Evolutionary conservation across 2,888 invertebrate genomes (phyloP).

Genomic region (Diaperis boleti): DNA sequence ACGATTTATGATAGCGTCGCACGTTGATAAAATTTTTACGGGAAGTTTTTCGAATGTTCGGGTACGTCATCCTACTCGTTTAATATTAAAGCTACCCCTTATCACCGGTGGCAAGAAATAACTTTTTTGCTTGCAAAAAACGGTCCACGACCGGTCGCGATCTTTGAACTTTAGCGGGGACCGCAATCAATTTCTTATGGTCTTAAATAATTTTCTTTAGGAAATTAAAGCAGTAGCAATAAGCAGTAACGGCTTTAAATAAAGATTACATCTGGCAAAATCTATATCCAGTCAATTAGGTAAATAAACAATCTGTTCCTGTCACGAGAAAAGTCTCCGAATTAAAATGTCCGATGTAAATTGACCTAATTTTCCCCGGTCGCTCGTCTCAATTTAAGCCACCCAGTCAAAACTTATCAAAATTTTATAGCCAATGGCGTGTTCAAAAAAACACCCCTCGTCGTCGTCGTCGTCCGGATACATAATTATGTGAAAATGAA

Average conservation of each 20-base stretch:
- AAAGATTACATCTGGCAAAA: too few relatives aligned
- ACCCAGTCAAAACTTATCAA: not conserved
- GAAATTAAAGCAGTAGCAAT: too few relatives aligned
- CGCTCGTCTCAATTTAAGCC: not conserved
- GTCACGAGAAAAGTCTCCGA: too few relatives aligned
- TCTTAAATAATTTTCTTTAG: too few relatives aligned
- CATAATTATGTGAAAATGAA: not conserved
- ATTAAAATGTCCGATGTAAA: not conserved
- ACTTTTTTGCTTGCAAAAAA: slow-evolving; percentile 5
- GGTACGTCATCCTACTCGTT: not conserved
- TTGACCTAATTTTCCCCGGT: not conserved
- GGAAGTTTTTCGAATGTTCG: slow-evolving; percentile 12
- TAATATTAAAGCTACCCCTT: slow-evolving; percentile 3
- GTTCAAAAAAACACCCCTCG: not conserved
- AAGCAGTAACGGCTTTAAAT: too few relatives aligned
- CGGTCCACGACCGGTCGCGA: slow-evolving; percentile 7
- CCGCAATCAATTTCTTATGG: slow-evolving; percentile 2
- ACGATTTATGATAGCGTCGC: slow-evolving; percentile 31
- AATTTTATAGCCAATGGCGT: not conserved
- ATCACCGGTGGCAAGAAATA: slow-evolving; percentile 4
- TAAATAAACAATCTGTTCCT: too few relatives aligned
- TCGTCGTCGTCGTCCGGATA: not conserved
- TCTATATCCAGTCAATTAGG: too few relatives aligned
- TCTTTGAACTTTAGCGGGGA: slow-evolving; percentile 14
- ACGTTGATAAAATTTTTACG: slow-evolving; percentile 32